Conservation (phyloP, 1,140 invertebrate species). For the Drosophila sturtevanti region DNA sequence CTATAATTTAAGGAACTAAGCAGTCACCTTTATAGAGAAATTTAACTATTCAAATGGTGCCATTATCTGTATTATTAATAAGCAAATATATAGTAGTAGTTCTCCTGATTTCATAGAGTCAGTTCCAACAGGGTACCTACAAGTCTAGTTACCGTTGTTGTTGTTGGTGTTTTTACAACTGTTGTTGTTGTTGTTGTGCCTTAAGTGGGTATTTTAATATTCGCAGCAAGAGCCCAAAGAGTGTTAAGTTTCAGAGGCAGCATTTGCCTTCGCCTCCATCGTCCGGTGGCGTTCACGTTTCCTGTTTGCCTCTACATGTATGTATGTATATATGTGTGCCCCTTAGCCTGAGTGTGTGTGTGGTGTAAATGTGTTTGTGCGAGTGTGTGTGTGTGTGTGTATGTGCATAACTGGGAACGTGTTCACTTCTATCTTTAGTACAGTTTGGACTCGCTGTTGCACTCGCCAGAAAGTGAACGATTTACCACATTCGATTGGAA, state of each 20-base stretch:
- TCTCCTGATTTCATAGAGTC: neutral
- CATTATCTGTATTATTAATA: neutral
- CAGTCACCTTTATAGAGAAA: no score
- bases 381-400: conserved; percentile 15
- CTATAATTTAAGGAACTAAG: no score
- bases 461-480: conserved; percentile 25
- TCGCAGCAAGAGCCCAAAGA: conserved; percentile 65
- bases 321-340: conserved; percentile 11
- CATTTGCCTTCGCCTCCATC: conserved; percentile 44
- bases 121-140: neutral
- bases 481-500: conserved; percentile 15
- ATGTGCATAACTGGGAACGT: conserved; percentile 49
- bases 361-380: neutral
- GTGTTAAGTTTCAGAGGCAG: conserved; percentile 75
- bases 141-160: conserved; percentile 41
- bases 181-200: conserved; percentile 58
- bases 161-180: conserved; percentile 26
- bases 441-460: conserved; percentile 55
- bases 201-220: conserved; percentile 80
- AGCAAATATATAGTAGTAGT: neutral
- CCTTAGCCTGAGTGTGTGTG: conserved; percentile 11
- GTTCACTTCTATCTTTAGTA: conserved; percentile 75
- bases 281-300: conserved; percentile 57
- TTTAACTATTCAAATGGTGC: no score
- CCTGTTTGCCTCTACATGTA: conserved; percentile 45